Percentiles rank a stretch among this genome's conserved stretches.
Conservation (phyloP, 2,113 vertebrate genomes). For the Fregata magnificens region DNA sequence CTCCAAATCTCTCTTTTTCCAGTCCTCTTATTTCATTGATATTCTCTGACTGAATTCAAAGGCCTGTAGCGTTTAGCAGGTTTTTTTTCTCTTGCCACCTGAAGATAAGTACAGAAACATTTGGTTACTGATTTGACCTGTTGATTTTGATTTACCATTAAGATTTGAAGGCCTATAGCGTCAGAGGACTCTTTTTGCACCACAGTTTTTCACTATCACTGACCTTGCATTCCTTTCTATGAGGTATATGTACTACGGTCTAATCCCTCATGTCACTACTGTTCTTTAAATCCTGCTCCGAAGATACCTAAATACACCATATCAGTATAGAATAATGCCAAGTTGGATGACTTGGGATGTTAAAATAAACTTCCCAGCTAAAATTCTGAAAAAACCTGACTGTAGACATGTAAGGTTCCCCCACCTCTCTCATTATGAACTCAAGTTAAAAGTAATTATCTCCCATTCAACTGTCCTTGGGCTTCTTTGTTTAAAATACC, state of each 20-base stretch:
- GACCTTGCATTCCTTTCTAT: background rate
- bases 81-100: background rate
- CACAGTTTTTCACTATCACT: background rate
- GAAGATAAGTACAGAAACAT: background rate
- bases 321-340: background rate
- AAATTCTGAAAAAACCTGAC: background rate
- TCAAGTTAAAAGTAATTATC: background rate
- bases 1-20: background rate
- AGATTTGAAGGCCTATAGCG: background rate
- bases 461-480: background rate
- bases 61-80: background rate
- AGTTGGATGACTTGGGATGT: background rate
- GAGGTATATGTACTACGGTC: background rate
- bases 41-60: background rate
- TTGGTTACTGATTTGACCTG: background rate
- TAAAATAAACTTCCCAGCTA: background rate
- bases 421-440: background rate
- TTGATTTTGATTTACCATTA: background rate
- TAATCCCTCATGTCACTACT: background rate
- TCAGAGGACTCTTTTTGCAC: background rate
- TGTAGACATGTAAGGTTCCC: background rate
- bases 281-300: background rate
- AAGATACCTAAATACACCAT: accelerated
- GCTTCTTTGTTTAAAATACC: background rate
- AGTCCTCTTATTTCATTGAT: background rate